Base-by-base conservation (phyloP, 1,140 invertebrate genomes). In the Diabrotica undecimpunctata region DNA sequence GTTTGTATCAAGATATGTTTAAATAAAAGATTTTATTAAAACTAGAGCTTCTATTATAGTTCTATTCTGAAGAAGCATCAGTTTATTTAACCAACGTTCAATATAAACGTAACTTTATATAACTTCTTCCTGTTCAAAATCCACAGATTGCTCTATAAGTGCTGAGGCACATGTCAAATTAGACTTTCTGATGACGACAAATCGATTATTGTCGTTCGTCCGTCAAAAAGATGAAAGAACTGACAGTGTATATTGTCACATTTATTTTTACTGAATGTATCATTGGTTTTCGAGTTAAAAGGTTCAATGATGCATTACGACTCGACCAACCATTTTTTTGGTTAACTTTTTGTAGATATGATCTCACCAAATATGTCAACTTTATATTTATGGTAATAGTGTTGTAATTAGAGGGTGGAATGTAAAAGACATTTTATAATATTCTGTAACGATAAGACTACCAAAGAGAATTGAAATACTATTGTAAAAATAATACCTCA, bases 211-310 rank as follows among this genome's bases (percentile, higher is more conserved):
- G 14, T 64, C 38, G 62, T 53, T 36, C 41, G 55, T 51, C 54
- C 8, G 25, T 57, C 13, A 25, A 14, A n/a, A 46, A 64, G 36
- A 51, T 11, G 54, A 61, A 52, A 51, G 25, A 35, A 52, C 41
- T 10, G 41, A 10, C 8, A 10, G 41, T 46, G n/a, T 46, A 46
- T 46, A 10, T 8, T 46, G 8, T 10, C 41, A 46, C n/a, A 46
- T 46, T 46, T 46, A 46, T 46, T 46, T 46, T 46, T 46, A 46
- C 41, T 46, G 41, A n/a, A 13, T 61, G 50, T 61, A 61, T 51
- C 46, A 51, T 53, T 64, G 61, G 52, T 62, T 62, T 62, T 62
- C 61, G 46, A 62, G 61, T 62, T 62, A 54, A 62, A 12, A 62
- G 52, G 51, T 35, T 54, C 53, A 25, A 61, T 62, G 11, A 25